A percentile compares a stretch with the other conserved stretches of the same genome.
Evolutionary conservation across 2,888 invertebrate species (phyloP).

Genomic region (Barypeithes pellucidus): DNA sequence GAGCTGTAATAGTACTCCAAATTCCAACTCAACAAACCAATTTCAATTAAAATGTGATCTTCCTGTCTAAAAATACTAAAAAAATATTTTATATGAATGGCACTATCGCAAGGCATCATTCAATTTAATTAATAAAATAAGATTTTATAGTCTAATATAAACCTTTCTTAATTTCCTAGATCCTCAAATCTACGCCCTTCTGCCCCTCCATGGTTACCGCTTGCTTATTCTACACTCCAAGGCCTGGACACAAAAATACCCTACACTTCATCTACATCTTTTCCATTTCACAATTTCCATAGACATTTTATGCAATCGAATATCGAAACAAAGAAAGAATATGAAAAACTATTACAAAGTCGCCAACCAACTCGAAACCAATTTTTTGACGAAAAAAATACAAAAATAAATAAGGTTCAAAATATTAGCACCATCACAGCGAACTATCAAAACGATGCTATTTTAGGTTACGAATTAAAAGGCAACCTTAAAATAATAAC

Average conservation of each 20-base stretch:
- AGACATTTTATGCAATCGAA: constrained; percentile 49
- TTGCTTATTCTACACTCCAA: constrained; percentile 27
- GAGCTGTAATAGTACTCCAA: too few relatives aligned
- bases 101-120: too few relatives aligned
- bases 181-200: constrained; percentile 29
- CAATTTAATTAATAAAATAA: too few relatives aligned
- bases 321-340: constrained; percentile 23
- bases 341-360: constrained; percentile 15
- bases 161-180: constrained; percentile 55
- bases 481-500: neutral
- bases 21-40: too few relatives aligned
- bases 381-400: constrained; percentile 12
- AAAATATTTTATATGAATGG: too few relatives aligned
- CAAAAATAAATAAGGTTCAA: neutral
- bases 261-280: constrained; percentile 32
- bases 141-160: constrained; percentile 41
- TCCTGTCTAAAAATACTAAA: too few relatives aligned
- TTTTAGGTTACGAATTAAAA: neutral
- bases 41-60: too few relatives aligned
- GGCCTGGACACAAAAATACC: constrained; percentile 28
- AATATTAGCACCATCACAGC: neutral
- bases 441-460: neutral
- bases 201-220: constrained; percentile 38
- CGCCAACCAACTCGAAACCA: constrained; percentile 31
- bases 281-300: constrained; percentile 53